Base-by-base conservation (phyloP, 2,888 invertebrate genomes). In the Crocallis elinguaria region DNA sequence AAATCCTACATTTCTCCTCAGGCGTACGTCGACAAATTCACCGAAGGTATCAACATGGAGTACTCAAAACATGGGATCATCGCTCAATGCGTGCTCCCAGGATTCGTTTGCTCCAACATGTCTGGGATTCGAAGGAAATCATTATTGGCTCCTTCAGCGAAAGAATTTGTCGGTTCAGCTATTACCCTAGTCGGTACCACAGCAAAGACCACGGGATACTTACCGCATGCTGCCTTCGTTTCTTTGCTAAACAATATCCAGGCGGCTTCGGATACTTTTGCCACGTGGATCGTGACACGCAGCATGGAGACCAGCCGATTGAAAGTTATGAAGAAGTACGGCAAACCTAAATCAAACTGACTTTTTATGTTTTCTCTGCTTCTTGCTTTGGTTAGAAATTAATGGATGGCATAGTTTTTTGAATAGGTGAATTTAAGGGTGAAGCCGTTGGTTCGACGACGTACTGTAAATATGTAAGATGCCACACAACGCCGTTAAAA, bases 51-150 rank as follows among this genome's bases (percentile, higher is more conserved):
- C 17, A 93, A 94, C 5, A 93, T 94, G 48, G 97, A 97, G 74
- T 97, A 96, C 71, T 86, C 92, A 12, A 93, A 93, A 29, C 87
- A 93, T 32, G 96, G 96, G 0, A 94, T 97, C 16, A 93, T 94
- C 3, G 91, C 97, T 3, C 98, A 98, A 86, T 95, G 96, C 74
- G 92, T 98, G 0, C 86, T 95, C 50, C 98, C 98, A 0, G 98
- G 97, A 1, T 97, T 96, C 67, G 98, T 98, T 0, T 96, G 97
- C 14, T 97, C 98, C 0, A 98, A 98, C 75, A 97, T 98, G 96
- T 95, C 96, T 7, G 96, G 96, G 70, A 95, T 98, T 52, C 92
- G 93, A n/a, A 92, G 92, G 29, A 92, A 95, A 19, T 94, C 94
- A 0, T 92, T 94, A 83, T 94, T 97, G 87, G 95, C 96, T 0